phyloP scores from a whole-genome alignment of 1,140 invertebrate species.

The Drosophila neocordata region DNA sequence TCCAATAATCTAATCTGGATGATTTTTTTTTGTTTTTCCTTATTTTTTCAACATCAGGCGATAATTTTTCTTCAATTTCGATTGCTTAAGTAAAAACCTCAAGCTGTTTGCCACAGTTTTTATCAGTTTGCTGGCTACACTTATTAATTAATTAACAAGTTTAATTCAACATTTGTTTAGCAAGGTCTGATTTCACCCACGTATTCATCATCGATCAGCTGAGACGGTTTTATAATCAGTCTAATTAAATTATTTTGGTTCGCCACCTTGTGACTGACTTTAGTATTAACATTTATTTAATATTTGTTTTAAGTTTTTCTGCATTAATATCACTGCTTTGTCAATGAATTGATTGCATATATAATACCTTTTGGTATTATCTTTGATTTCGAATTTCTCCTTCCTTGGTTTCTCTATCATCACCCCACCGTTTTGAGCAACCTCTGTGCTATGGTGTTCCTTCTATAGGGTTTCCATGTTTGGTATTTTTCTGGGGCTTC shows the following conservation, averaged over 20 bases:
- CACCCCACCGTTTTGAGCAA: neutral
- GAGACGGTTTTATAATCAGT: constrained; percentile 64
- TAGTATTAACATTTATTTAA: constrained; percentile 21
- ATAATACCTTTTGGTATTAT: constrained; percentile 46
- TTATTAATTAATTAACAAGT: constrained; percentile 77
- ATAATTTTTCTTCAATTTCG: neutral
- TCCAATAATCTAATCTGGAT: neutral
- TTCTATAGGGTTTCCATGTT: constrained; percentile 30
- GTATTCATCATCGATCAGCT: constrained; percentile 60
- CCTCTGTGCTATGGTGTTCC: constrained; percentile 34
- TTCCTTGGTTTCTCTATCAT: neutral
- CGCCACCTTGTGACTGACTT: constrained; percentile 71
- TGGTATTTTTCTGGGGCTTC: constrained; percentile 26
- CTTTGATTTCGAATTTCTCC: constrained; percentile 34
- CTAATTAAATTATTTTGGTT: constrained; percentile 65
- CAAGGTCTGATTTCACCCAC: constrained; percentile 46
- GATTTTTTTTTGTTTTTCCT: constrained; percentile 12
- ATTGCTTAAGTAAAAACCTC: constrained; percentile 12
- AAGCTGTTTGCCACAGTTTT: constrained; percentile 37
- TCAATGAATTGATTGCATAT: constrained; percentile 69
- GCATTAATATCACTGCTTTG: constrained; percentile 44
- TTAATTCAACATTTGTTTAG: constrained; percentile 59
- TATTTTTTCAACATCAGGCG: constrained; percentile 30
- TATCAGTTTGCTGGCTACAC: constrained; percentile 51
- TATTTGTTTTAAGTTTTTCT: constrained; percentile 58